These are phyloP conservation scores for Clinocottus analis DNA, from an alignment of 2,113 vertebrate species.

Conservation along the genomic window DNA sequence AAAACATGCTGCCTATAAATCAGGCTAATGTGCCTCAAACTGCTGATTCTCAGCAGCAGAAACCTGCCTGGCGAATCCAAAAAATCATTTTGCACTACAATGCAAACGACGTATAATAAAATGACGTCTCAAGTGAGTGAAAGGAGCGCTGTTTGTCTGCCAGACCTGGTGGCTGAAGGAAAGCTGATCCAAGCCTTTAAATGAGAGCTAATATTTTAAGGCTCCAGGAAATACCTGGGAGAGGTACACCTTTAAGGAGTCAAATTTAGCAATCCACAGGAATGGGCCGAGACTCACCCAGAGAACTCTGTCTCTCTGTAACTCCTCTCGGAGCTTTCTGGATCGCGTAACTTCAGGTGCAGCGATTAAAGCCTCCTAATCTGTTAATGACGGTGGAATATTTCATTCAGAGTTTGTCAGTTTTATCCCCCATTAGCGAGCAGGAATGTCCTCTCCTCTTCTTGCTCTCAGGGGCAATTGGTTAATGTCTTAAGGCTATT, in stretches of 20 bases:
- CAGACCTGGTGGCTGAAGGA: conserved; percentile 58
- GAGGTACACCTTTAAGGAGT: conserved; percentile 68
- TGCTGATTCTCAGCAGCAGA: conserved; percentile 23
- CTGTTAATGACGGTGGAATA: conserved; percentile 67
- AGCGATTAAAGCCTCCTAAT: conserved; percentile 57
- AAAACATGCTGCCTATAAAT: conserved; percentile 47
- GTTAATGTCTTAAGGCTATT: conserved; percentile 51
- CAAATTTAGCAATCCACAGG: conserved; percentile 60
- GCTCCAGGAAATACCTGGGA: conserved; percentile 79
- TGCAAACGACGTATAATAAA: conserved; percentile 58
- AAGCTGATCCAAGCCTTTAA: conserved; percentile 65
- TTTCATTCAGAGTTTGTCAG: conserved; percentile 70
- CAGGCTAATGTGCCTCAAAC: conserved; percentile 20
- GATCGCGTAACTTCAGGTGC: conserved; percentile 57
- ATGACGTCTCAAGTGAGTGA: conserved; percentile 60
- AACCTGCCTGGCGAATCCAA: conserved; percentile 31
- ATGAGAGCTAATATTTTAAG: conserved; percentile 72
- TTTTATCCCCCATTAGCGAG: conserved; percentile 74
- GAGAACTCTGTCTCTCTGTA: conserved; percentile 17
- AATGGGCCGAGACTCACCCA: conserved; percentile 61
- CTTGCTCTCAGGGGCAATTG: conserved; percentile 37
- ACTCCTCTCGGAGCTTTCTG: conserved; percentile 21
- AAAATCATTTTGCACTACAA: conserved; percentile 61
- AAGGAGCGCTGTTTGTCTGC: conserved; percentile 69
- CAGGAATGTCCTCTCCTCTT: conserved; percentile 73